phyloP scores from a whole-genome alignment of 2,113 vertebrate genomes.

The Pipa parva region DNA sequence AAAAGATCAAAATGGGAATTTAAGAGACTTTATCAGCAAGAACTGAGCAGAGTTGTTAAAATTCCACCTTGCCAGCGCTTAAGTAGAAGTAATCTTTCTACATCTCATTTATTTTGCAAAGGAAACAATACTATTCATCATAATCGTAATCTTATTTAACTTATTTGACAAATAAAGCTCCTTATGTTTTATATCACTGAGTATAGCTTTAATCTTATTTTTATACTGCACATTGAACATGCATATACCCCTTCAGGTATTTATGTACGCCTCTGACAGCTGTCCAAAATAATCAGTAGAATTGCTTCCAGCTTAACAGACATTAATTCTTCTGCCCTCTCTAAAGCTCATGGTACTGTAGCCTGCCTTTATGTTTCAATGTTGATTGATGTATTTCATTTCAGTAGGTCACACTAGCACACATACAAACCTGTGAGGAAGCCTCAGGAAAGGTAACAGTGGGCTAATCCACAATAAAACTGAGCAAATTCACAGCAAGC shows the following conservation, averaged over 20 bases:
- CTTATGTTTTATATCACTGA: too few species aligned
- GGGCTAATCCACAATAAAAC: slow-evolving; percentile 23
- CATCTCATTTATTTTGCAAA: too few species aligned
- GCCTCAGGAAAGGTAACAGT: slow-evolving; percentile 36
- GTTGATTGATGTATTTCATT: slow-evolving; percentile 41
- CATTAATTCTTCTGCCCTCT: slow-evolving; percentile 36
- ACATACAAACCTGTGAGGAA: slow-evolving; percentile 24
- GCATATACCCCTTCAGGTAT: slow-evolving; percentile 20
- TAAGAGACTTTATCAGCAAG: too few species aligned
- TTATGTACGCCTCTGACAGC: slow-evolving; percentile 37
- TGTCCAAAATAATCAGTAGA: slow-evolving; percentile 36
- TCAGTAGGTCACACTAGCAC: slow-evolving; percentile 25
- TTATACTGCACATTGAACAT: slow-evolving; percentile 26
- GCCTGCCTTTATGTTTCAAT: slow-evolving; percentile 26
- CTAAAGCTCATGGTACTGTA: slow-evolving; percentile 17
- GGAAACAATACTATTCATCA: too few species aligned
- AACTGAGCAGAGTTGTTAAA: too few species aligned
- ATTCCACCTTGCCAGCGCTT: too few species aligned
- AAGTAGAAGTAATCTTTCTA: too few species aligned
- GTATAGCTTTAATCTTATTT: too few species aligned
- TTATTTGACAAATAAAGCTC: too few species aligned
- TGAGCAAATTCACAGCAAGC: slow-evolving; percentile 15
- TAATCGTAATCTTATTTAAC: too few species aligned
- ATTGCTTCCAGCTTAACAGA: slow-evolving; percentile 32
- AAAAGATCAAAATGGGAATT: too few species aligned